phyloP scores from a whole-genome alignment of 1,140 invertebrate genomes.

The Spodoptera frugiperda region DNA sequence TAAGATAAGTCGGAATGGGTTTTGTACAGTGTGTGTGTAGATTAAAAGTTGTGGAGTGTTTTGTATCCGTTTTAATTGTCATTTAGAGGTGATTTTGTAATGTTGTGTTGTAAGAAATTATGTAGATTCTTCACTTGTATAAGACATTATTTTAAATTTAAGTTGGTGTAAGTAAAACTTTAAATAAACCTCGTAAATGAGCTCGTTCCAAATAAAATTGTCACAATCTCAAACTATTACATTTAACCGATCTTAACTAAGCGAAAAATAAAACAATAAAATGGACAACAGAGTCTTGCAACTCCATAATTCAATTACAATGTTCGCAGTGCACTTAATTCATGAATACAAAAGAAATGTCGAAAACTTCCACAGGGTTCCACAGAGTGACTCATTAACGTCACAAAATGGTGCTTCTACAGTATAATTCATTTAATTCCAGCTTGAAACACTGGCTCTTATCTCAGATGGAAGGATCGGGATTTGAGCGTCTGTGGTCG shows the following conservation, averaged over 20 bases:
- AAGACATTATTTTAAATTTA: too few relatives aligned
- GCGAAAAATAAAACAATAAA: constrained; percentile 1
- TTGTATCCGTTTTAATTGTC: too few relatives aligned
- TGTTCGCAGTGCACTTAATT: constrained; percentile 29
- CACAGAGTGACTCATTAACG: constrained; percentile 35
- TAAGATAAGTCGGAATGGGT: neutral
- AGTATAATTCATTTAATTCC: constrained; percentile 42
- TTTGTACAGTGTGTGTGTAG: neutral
- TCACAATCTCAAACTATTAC: neutral
- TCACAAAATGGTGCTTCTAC: constrained; percentile 35
- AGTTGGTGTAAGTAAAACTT: too few relatives aligned
- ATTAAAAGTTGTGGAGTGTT: neutral
- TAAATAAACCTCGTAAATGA: too few relatives aligned
- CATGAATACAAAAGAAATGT: constrained; percentile 40
- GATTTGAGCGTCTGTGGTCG: constrained; percentile 27
- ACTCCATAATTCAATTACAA: constrained; percentile 33
- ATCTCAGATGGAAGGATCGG: constrained; percentile 2
- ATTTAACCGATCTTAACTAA: neutral
- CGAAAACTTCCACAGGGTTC: constrained; percentile 21
- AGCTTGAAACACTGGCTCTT: constrained; percentile 32
- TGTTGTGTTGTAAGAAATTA: too few relatives aligned
- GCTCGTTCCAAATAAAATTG: too few relatives aligned
- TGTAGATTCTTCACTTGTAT: too few relatives aligned
- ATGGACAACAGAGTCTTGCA: constrained; percentile 13
- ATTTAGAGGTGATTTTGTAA: too few relatives aligned